Conservation (phyloP, 2,888 invertebrate genomes). For the Cantharis rustica region DNA sequence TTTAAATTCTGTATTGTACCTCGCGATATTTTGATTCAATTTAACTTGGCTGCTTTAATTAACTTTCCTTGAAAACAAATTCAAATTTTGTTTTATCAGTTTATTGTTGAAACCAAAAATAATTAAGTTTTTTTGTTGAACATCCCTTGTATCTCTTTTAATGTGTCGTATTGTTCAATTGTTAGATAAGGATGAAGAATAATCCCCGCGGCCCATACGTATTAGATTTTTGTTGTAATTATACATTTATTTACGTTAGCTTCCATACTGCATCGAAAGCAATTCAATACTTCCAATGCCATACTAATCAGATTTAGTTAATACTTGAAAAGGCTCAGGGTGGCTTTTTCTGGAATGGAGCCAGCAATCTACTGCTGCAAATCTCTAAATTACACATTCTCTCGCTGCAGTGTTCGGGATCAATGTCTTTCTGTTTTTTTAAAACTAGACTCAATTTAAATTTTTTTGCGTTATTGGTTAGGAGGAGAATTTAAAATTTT, state of each 20-base stretch:
- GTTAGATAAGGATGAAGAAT: neutral
- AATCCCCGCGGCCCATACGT: neutral
- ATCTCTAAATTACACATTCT: constrained; percentile 19
- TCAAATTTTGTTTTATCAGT: neutral
- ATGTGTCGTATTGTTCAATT: neutral
- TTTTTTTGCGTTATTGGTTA: neutral
- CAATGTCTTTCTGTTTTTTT: constrained; percentile 5
- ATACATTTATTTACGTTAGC: neutral
- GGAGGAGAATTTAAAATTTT: neutral
- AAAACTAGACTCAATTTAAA: neutral
- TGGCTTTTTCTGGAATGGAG: constrained; percentile 11
- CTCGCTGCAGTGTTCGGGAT: constrained; percentile 5
- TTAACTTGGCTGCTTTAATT: neutral
- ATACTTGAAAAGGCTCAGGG: constrained; percentile 4
- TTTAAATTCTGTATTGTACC: neutral
- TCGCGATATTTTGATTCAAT: neutral
- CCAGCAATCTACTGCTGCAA: constrained; percentile 16
- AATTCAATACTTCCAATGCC: neutral
- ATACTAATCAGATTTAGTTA: constrained; percentile 17
- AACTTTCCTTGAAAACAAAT: neutral
- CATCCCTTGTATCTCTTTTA: neutral
- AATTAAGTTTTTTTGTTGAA: neutral
- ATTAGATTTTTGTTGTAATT: neutral
- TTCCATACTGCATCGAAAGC: neutral
- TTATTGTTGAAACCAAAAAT: neutral